Evolutionary conservation across 2,797 vertebrate species (phyloP).

Genomic region (Poecilia wingei): DNA sequence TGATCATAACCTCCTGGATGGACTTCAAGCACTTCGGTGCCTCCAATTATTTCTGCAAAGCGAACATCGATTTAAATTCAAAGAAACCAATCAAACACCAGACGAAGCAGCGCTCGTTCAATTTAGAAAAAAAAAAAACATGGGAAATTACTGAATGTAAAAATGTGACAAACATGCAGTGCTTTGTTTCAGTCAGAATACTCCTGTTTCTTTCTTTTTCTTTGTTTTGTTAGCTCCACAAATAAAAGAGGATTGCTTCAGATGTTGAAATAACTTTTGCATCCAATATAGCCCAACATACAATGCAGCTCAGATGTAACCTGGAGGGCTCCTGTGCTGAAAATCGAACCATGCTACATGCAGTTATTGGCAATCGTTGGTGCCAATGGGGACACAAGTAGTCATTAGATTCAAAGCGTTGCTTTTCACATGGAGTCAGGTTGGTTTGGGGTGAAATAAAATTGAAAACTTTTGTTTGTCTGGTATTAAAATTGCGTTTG

Average conservation of each 20-base stretch:
- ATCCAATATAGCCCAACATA: not conserved
- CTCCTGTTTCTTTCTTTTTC: not conserved
- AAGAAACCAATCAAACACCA: not conserved
- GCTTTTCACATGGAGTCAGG: not conserved
- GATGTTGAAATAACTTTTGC: not conserved
- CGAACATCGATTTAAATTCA: not conserved
- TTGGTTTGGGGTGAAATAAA: not conserved
- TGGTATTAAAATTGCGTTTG: not conserved
- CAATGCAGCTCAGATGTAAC: not conserved
- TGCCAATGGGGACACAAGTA: not conserved
- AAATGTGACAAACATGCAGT: not conserved
- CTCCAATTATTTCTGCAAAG: conserved; percentile 73
- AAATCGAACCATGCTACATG: not conserved
- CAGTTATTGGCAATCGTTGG: not conserved
- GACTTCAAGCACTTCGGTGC: conserved; percentile 79
- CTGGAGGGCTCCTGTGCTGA: not conserved
- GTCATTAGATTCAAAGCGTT: not conserved
- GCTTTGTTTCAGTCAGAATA: not conserved
- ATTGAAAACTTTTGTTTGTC: not conserved
- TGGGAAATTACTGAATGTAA: not conserved
- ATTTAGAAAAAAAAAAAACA: not conserved
- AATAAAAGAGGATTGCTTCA: not conserved
- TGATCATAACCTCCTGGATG: conserved; percentile 26
- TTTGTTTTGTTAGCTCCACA: not conserved
- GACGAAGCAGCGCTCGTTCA: no score